These are phyloP conservation scores for Ctenodactylus gundi DNA, from an alignment of 2,113 vertebrate species.

Conservation along the genomic window DNA sequence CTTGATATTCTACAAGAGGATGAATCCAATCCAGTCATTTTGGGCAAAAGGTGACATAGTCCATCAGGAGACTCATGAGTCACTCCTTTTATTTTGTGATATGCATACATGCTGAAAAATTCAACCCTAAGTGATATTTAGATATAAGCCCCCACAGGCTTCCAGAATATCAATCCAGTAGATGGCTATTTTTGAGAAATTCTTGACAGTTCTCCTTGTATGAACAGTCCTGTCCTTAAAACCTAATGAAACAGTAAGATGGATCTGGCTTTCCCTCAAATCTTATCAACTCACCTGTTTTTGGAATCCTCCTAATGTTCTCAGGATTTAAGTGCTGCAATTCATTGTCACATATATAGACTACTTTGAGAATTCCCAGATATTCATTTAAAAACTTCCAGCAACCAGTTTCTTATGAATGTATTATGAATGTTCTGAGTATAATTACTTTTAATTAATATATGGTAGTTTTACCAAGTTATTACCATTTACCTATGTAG, in stretches of 20 bases:
- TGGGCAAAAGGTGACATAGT: neutral
- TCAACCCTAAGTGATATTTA: conserved; percentile 67
- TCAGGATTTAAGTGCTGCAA: conserved; percentile 19
- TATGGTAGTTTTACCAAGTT: neutral
- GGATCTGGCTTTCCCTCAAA: neutral
- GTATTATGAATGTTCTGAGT: neutral
- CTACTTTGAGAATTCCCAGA: neutral
- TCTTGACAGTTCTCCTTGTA: conserved; percentile 41
- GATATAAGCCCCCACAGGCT: conserved; percentile 53
- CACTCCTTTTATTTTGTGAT: conserved; percentile 23
- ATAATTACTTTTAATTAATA: conserved; percentile 30
- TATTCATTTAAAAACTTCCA: conserved; percentile 11
- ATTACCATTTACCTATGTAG: neutral
- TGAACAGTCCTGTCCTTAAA: conserved; percentile 7
- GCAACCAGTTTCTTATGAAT: neutral
- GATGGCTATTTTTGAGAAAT: conserved; percentile 52
- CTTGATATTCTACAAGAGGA: neutral
- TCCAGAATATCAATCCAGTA: conserved; percentile 58
- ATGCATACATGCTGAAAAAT: conserved; percentile 49
- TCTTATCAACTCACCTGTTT: neutral
- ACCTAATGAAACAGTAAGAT: neutral
- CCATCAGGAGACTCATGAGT: neutral
- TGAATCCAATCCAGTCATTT: neutral
- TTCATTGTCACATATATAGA: neutral
- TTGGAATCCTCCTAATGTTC: conserved; percentile 5